phyloP scores from a whole-genome alignment of 2,888 invertebrate species.

The Mayetiola destructor region DNA sequence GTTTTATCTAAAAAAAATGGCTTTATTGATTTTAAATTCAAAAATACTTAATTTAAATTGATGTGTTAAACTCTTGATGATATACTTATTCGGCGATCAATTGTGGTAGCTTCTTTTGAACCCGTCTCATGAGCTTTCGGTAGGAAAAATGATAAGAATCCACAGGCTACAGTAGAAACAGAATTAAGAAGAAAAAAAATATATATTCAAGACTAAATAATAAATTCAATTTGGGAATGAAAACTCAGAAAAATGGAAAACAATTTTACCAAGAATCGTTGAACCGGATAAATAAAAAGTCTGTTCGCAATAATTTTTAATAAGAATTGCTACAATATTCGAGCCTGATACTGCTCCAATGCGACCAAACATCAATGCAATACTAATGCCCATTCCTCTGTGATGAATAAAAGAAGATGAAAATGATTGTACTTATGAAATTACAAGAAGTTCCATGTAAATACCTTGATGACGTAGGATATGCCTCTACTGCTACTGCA shows the following conservation, averaged over 20 bases:
- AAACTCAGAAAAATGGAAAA: not conserved
- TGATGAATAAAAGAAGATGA: constrained; percentile 10
- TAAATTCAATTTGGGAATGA: not conserved
- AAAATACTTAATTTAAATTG: no score
- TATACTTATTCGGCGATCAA: not conserved
- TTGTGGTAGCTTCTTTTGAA: not conserved
- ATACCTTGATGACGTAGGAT: constrained; percentile 30
- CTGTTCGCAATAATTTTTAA: constrained; percentile 35
- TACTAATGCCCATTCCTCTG: constrained; percentile 40
- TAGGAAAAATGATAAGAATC: constrained; percentile 1
- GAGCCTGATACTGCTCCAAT: constrained; percentile 37
- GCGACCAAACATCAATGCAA: constrained; percentile 39
- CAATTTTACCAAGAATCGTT: constrained; percentile 21
- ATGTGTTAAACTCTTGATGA: constrained; percentile 38
- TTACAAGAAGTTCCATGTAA: not conserved
- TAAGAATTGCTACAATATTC: constrained; percentile 34
- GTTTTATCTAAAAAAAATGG: no score
- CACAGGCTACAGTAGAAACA: not conserved
- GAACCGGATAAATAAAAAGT: constrained; percentile 29
- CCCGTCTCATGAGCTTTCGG: not conserved
- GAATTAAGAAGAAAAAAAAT: not conserved
- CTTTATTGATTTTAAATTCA: no score
- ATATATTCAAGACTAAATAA: not conserved
- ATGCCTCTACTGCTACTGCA: constrained; percentile 29
- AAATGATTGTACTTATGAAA: not conserved